phyloP scores from a whole-genome alignment of 2,113 vertebrate genomes.

The Toxotes chatareus region DNA sequence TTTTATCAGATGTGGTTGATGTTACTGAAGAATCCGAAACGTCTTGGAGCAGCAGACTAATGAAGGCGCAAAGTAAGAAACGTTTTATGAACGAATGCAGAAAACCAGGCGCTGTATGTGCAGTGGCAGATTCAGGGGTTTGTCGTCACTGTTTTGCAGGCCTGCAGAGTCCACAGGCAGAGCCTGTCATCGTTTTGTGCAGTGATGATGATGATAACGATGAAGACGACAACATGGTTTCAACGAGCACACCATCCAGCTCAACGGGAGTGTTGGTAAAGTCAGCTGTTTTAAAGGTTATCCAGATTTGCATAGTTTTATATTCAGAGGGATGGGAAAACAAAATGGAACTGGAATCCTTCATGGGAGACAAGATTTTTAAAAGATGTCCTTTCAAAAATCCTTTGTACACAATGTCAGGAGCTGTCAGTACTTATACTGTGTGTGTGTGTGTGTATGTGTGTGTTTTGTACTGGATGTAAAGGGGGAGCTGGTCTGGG shows the following conservation, averaged over 20 bases:
- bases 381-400: too few relatives aligned
- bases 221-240: background rate
- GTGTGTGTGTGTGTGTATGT: background rate
- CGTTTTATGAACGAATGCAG: background rate
- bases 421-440: background rate
- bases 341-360: too few relatives aligned
- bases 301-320: background rate
- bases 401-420: too few relatives aligned
- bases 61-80: conserved; percentile 27
- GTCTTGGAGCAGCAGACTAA: background rate
- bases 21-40: conserved; percentile 34
- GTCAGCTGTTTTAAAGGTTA: rapidly evolving
- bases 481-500: conserved; percentile 91
- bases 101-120: background rate
- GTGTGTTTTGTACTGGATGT: conserved; percentile 73
- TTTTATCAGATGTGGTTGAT: conserved; percentile 70
- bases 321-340: too few relatives aligned
- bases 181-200: conserved; percentile 5
- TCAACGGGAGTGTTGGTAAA: background rate
- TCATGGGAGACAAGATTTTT: too few relatives aligned
- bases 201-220: conserved; percentile 47
- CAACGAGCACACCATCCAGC: background rate
- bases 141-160: conserved; percentile 16
- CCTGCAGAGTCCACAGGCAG: rapidly evolving
- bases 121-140: too few relatives aligned